These are phyloP conservation scores for Nymphicus hollandicus DNA, from an alignment of 2,113 vertebrate species.

Conservation along the genomic window DNA sequence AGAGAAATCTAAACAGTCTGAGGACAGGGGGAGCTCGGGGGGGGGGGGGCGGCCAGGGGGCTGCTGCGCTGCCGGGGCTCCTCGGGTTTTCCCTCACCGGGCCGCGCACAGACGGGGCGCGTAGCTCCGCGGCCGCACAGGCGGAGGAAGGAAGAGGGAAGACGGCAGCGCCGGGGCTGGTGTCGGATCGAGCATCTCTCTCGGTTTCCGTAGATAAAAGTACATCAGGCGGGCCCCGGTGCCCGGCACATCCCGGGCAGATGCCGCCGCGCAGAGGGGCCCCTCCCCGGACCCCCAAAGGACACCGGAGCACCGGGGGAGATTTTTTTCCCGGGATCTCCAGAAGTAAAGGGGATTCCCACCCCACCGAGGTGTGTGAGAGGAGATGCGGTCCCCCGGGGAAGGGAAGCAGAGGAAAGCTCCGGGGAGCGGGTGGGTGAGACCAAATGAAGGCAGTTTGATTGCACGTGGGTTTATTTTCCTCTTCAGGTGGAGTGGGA, in stretches of 20 bases:
- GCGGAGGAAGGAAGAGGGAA: background rate
- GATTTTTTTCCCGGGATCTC: background rate
- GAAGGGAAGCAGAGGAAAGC: background rate
- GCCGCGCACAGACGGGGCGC: background rate
- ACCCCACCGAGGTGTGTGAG: background rate
- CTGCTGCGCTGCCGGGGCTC: background rate
- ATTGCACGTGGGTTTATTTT: background rate
- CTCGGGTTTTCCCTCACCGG: background rate
- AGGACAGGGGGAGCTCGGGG: background rate
- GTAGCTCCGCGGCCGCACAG: background rate
- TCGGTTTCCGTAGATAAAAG: background rate
- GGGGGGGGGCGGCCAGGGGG: background rate
- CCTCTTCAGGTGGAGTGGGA: background rate
- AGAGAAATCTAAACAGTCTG: slow-evolving; percentile 58
- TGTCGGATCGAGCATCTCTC: background rate
- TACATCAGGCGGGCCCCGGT: background rate
- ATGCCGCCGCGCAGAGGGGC: background rate
- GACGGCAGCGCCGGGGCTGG: background rate
- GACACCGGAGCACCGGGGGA: background rate
- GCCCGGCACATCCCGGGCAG: background rate
- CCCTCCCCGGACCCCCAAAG: background rate
- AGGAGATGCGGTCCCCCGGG: background rate
- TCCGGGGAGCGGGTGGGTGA: background rate
- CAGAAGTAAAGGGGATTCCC: background rate
- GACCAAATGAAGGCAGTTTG: background rate